Conservation (phyloP, 2,888 invertebrate genomes). For the Orthosia gracilis region DNA sequence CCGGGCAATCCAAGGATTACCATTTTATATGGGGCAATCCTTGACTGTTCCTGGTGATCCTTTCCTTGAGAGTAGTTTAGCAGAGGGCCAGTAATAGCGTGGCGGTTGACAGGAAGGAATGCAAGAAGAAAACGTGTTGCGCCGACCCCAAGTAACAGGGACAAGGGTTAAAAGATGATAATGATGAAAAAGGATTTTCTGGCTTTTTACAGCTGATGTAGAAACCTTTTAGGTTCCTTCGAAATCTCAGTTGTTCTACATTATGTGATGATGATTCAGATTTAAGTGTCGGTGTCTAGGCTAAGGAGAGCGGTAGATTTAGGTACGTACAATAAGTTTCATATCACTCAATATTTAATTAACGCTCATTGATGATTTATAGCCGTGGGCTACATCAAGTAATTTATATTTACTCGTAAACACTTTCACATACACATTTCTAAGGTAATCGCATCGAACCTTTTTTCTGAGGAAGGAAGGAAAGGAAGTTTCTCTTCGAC, state of each 20-base stretch:
- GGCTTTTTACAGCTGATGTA: not conserved
- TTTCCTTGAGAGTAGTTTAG: too few species aligned
- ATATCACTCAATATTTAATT: conserved; percentile 25
- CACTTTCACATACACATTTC: conserved; percentile 49
- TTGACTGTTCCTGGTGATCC: too few species aligned
- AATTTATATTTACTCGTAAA: conserved; percentile 30
- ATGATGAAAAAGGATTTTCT: not conserved
- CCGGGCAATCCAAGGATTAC: too few species aligned
- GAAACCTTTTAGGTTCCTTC: too few species aligned
- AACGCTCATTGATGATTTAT: conserved; percentile 41
- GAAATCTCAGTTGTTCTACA: not conserved
- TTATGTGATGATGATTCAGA: not conserved
- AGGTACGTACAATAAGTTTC: not conserved
- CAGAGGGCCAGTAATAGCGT: too few species aligned
- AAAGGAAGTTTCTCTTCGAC: conserved; percentile 69
- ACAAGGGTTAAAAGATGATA: too few species aligned
- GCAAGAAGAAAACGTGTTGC: too few species aligned
- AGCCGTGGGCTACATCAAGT: conserved; percentile 19
- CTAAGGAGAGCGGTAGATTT: not conserved
- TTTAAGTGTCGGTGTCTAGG: not conserved
- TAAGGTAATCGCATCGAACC: conserved; percentile 27
- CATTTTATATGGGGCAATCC: too few species aligned
- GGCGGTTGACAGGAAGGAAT: too few species aligned
- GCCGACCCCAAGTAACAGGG: too few species aligned
- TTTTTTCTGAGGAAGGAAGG: conserved; percentile 46